phyloP scores from a whole-genome alignment of 2,113 vertebrate genomes.

The Hypanus sabinus region DNA sequence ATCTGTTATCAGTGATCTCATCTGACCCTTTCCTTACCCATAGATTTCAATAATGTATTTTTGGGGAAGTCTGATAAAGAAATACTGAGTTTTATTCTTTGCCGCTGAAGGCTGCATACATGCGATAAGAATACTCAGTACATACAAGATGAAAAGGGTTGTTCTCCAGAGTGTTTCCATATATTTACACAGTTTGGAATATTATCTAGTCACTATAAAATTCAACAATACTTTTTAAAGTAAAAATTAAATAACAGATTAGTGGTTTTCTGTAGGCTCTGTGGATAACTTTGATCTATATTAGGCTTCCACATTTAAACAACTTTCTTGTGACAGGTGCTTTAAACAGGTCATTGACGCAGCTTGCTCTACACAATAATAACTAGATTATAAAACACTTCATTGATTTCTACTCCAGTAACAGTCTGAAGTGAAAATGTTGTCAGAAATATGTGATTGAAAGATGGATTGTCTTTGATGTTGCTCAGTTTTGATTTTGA shows the following conservation, averaged over 20 bases:
- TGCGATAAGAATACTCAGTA: slow-evolving; percentile 24
- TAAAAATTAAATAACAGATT: background rate
- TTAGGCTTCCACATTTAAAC: no score
- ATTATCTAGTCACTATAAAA: background rate
- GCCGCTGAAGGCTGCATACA: slow-evolving; percentile 1
- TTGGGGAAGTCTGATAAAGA: slow-evolving; percentile 19
- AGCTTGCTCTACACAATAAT: background rate
- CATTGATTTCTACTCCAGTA: background rate
- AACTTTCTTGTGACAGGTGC: background rate
- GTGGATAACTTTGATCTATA: background rate
- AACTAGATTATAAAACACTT: background rate
- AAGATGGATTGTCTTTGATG: background rate
- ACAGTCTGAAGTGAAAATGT: background rate
- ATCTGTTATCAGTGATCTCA: background rate
- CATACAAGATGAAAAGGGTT: background rate
- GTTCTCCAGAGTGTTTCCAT: background rate
- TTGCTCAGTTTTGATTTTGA: background rate
- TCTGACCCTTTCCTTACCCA: background rate
- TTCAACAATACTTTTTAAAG: background rate
- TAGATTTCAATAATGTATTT: slow-evolving; percentile 4
- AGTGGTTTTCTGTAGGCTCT: background rate
- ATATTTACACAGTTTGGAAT: background rate
- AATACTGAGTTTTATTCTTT: slow-evolving; percentile 16
- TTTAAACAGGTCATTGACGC: background rate
- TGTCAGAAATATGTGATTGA: background rate